These are phyloP conservation scores for Pachyseris speciosa DNA, from an alignment of 64 coral and sea anemone species.

Conservation along the genomic window DNA sequence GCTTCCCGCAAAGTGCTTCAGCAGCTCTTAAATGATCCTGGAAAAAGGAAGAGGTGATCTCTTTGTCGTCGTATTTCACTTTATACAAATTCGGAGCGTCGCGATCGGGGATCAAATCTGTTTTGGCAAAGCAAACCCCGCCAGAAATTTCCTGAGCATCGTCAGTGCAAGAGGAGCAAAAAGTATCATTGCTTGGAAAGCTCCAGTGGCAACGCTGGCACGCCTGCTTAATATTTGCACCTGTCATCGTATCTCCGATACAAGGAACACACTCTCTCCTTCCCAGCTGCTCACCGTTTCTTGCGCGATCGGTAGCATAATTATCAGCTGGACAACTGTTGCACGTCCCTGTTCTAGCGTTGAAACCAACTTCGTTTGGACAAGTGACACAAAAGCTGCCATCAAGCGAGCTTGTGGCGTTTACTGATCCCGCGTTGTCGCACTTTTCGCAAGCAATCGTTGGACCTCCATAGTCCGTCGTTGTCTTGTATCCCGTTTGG, in stretches of 20 bases:
- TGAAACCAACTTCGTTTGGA: slow-evolving; percentile 55
- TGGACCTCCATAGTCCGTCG: slow-evolving; percentile 60
- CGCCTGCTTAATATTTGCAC: neutral
- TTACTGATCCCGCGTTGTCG: neutral
- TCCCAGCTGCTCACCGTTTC: neutral
- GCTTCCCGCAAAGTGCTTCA: slow-evolving; percentile 62
- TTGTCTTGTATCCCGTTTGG: slow-evolving; percentile 72
- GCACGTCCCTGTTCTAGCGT: slow-evolving; percentile 43
- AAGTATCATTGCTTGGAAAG: slow-evolving; percentile 7
- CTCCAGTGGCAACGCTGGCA: slow-evolving; percentile 78
- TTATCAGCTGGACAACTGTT: slow-evolving; percentile 50
- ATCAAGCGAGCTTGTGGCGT: slow-evolving; percentile 84
- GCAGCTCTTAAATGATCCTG: slow-evolving; percentile 69
- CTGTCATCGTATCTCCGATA: slow-evolving; percentile 45
- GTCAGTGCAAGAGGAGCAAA: slow-evolving; percentile 28
- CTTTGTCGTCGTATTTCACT: slow-evolving; percentile 73
- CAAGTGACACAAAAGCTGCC: slow-evolving; percentile 91
- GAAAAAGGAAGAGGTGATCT: slow-evolving; percentile 67
- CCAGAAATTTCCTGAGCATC: slow-evolving; percentile 24
- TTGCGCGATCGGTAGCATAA: slow-evolving; percentile 54
- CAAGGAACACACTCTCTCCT: slow-evolving; percentile 60
- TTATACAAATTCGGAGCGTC: neutral
- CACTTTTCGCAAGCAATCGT: slow-evolving; percentile 51
- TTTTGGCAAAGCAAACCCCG: slow-evolving; percentile 61
- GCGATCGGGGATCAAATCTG: neutral